Base-by-base conservation (phyloP, 1,140 invertebrate genomes). In the Drosophila kanapiae region DNA sequence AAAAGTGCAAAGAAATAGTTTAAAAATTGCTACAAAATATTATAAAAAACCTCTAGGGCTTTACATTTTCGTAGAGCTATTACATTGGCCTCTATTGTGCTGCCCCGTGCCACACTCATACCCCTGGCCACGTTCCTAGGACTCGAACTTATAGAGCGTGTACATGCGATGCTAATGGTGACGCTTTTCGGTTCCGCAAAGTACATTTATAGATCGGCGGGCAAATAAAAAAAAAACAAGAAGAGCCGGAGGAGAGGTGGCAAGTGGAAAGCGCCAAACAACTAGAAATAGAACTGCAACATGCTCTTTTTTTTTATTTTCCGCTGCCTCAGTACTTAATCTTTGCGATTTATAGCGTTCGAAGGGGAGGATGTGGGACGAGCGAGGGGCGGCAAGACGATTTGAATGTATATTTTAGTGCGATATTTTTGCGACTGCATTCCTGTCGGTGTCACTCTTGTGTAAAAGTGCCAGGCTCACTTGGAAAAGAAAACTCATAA, bases 131-230 rank as follows among this genome's bases (percentile, higher is more conserved):
- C 18, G 53, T 38, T 38, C 18, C 13, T 47, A 51, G 61, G 40
- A 54, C 62, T 31, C 57, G 40, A 37, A 67, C 29, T 67, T 37
- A 64, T 53, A 54, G 35, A 53, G 33, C 60, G 60, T 38, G 51
- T 64, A 70, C 31, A 68, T 68, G 63, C 40, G 67, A 72, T 72
- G 53, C 70, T 51, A 72, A 57, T 64, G 81, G 81, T 83, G 80
- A 83, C 80, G 80, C 75, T 86, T 80, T 80, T 79, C 68, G 84
- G 76, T 88, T 88, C 83, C 83, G 83, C 83, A 88, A 86, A 82
- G 67, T 83, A 75, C 84, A 86, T 83, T 77, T 79, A 77, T 80
- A 87, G 76, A 68, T 58, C 43, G 16, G 14, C 38, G 11, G 31
- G 56, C n/a, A n/a, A n/a, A n/a, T n/a, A n/a, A n/a, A n/a, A n/a